Evolutionary conservation across 2,797 vertebrate species (phyloP), one percentile per base, ranked within the genome.

Genomic region (Crotalus adamanteus): DNA sequence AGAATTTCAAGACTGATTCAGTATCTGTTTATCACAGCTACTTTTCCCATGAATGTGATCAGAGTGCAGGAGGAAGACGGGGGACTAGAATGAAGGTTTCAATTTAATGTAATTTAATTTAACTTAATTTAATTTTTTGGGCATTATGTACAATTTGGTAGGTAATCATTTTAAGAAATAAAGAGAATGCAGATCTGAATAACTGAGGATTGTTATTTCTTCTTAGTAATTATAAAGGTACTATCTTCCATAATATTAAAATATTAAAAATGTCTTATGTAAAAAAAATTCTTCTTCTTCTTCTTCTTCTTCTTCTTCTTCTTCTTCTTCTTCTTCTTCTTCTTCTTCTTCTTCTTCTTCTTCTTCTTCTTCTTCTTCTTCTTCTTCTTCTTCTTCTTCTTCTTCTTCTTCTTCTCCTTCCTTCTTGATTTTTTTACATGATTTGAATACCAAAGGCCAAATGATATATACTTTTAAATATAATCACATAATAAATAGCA

Each of bases 11-110:
- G 97, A 96, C 97, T 97, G 97, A 98, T 98, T 98, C 97, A 96
- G 97, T 98, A 98, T 98, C 97, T 98, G 97, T 97, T 98, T 98
- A 97, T 97, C 97, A 96, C 98, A 97, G 97, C 95, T 97, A 97
- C 97, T 98, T 98, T 97, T 97, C 95, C 96, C 97, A 96, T 97
- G 95, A 97, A 97, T 57, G 95, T 97, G 97, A 98, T 93, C 37
- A 93, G 93, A 86, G 20, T 42, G 73, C 73, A 25, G 37, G 93
- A 93, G 94, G 91, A 42, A 93, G 42, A 57, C 16, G 86, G 18
- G 73, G 73, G 18, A 89, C 16, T 90, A 11, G 55, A 92, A 86
- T 93, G 28, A 65, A 63, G 89, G n/a, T 89, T 90, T 93, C 92
- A 88, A 78, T 87, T 91, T 56, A 63, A 65, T 28, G 56, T 87